These are phyloP conservation scores for Phengaris arion DNA, from an alignment of 2,888 invertebrate species.

Conservation along the genomic window DNA sequence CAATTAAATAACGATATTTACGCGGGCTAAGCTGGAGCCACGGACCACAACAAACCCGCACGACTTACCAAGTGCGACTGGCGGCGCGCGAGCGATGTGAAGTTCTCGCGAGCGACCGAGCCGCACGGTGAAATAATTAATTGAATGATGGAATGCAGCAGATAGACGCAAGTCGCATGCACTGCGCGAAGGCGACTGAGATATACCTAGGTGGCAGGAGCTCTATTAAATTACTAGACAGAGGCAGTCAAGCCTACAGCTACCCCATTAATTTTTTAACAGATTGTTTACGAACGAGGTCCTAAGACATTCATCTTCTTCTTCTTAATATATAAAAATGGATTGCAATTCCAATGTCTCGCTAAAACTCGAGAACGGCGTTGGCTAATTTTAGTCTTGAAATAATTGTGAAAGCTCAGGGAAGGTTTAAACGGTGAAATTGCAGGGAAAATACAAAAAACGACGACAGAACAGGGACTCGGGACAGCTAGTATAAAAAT, in stretches of 20 bases:
- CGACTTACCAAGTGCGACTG: slow-evolving; percentile 70
- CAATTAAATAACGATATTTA: slow-evolving; percentile 48
- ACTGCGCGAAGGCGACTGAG: neutral
- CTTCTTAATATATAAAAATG: no score
- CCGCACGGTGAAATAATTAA: slow-evolving; percentile 7
- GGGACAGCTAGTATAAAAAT: no score
- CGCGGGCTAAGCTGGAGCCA: slow-evolving; percentile 48
- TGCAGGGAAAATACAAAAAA: no score
- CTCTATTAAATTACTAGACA: slow-evolving; percentile 1
- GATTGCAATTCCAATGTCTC: no score
- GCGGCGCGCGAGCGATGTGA: slow-evolving; percentile 45
- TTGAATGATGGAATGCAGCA: slow-evolving; percentile 20
- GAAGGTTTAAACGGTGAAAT: no score
- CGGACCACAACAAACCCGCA: slow-evolving; percentile 48
- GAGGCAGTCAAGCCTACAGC: neutral
- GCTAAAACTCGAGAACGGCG: no score
- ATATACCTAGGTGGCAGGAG: neutral
- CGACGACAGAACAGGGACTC: no score
- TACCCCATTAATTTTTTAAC: neutral
- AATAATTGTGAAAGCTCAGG: no score
- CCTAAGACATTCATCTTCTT: neutral
- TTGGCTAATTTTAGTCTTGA: no score
- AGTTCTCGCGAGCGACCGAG: slow-evolving; percentile 32
- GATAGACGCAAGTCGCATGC: neutral
- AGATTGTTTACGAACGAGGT: neutral